Conservation (phyloP, 2,888 invertebrate species). For the Drosophila paranaensis region DNA sequence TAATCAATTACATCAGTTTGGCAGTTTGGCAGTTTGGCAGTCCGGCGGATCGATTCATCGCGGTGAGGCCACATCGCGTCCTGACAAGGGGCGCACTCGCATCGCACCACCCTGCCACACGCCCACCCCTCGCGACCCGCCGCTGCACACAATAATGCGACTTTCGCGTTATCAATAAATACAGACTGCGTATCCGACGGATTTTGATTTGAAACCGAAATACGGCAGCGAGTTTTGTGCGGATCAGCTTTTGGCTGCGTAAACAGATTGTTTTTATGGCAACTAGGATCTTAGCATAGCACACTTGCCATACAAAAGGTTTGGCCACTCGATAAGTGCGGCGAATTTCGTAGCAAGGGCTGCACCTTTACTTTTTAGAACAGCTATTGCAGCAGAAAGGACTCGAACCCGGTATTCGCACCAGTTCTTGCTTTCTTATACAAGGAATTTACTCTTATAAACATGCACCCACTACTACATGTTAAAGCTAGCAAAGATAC, state of each 20-base stretch:
- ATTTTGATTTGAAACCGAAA: not conserved
- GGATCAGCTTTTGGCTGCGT: not conserved
- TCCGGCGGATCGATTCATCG: not conserved
- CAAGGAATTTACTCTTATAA: not conserved
- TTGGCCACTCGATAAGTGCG: not conserved
- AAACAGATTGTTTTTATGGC: not conserved
- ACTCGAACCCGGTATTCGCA: not conserved
- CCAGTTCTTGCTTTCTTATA: not conserved
- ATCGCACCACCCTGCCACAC: not conserved
- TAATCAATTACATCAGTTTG: too few species aligned
- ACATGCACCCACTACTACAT: too few species aligned
- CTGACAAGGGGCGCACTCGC: not conserved
- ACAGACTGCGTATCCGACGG: too few species aligned
- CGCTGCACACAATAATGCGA: not conserved
- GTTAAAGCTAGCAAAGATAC: too few species aligned
- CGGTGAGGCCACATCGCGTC: not conserved
- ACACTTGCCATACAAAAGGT: not conserved
- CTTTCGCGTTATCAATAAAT: not conserved
- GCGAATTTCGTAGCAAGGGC: constrained; percentile 20
- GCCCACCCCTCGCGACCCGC: not conserved
- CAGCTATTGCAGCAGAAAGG: not conserved
- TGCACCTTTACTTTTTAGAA: not conserved
- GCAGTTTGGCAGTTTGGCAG: too few species aligned
- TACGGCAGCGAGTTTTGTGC: not conserved
- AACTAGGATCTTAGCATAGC: not conserved